phyloP scores from a whole-genome alignment of 1,140 invertebrate genomes.

The Sinonovacula constricta region DNA sequence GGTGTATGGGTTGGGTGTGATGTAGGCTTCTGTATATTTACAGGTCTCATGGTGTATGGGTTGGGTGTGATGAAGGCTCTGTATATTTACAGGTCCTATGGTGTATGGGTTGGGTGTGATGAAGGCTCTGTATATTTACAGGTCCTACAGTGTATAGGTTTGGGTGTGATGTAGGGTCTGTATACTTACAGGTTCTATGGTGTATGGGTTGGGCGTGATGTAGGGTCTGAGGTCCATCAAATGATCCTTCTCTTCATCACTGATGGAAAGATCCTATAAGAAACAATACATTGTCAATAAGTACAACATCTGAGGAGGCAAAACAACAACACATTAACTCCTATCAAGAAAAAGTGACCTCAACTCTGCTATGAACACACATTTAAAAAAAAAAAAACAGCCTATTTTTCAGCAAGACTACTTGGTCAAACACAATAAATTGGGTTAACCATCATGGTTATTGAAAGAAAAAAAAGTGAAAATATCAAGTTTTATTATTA shows the following conservation, averaged over 20 bases:
- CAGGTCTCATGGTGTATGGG: slow-evolving; percentile 13
- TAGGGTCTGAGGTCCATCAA: slow-evolving; percentile 89
- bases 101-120: slow-evolving; percentile 1
- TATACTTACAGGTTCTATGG: slow-evolving; percentile 44
- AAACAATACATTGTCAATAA: no score
- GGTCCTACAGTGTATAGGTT: slow-evolving; percentile 13
- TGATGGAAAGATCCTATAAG: no score
- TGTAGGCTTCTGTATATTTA: neutral
- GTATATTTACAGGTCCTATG: slow-evolving; percentile 9
- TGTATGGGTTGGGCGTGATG: slow-evolving; percentile 92
- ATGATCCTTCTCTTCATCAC: slow-evolving; percentile 84
- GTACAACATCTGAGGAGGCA: no score
- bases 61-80: neutral
- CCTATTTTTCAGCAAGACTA: no score
- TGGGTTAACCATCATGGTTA: no score
- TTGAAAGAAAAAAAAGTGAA: no score
- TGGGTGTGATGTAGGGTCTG: neutral
- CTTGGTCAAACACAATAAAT: no score
- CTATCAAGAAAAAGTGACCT: no score
- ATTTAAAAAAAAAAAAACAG: no score
- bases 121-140: neutral
- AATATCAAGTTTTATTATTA: no score
- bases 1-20: neutral
- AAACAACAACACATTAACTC: no score
- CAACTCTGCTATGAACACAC: no score